Evolutionary conservation across 2,888 invertebrate genomes (phyloP).

Genomic region (Tetramorium bicarinatum): DNA sequence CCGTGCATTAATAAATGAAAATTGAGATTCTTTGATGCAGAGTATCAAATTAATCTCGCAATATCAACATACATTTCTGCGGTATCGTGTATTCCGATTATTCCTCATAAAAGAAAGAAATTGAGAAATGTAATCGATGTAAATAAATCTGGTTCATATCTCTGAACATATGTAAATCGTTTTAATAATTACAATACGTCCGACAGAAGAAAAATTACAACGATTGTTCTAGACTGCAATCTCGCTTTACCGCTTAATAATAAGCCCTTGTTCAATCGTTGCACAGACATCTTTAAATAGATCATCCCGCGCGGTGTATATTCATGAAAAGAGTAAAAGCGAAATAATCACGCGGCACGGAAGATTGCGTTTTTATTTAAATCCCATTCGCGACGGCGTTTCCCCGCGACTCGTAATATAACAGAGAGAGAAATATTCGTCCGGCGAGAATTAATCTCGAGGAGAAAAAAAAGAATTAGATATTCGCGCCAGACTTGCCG

Average conservation of each 20-base stretch:
- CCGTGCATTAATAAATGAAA: neutral
- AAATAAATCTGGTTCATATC: neutral
- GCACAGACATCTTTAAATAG: conserved; percentile 15
- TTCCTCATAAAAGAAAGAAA: neutral
- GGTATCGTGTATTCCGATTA: neutral
- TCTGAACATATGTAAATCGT: neutral
- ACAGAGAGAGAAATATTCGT: conserved; percentile 22
- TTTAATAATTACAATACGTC: conserved; percentile 13
- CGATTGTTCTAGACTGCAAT: neutral
- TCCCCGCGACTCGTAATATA: conserved; percentile 29
- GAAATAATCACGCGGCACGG: conserved; percentile 45
- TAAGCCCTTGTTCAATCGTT: neutral
- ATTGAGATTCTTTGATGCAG: neutral
- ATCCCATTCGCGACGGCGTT: conserved; percentile 40
- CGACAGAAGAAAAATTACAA: neutral
- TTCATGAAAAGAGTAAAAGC: conserved; percentile 25
- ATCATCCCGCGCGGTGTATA: neutral
- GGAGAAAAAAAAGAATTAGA: conserved; percentile 38
- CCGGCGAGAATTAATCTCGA: conserved; percentile 43
- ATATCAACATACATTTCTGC: neutral
- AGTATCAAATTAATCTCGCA: neutral
- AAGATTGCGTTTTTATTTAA: conserved; percentile 54
- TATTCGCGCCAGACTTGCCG: conserved; percentile 22
- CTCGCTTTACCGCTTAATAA: neutral
- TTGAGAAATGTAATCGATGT: neutral